Conservation (phyloP, 35 echinoderm and acorn worm species). For the Patiria miniata region DNA sequence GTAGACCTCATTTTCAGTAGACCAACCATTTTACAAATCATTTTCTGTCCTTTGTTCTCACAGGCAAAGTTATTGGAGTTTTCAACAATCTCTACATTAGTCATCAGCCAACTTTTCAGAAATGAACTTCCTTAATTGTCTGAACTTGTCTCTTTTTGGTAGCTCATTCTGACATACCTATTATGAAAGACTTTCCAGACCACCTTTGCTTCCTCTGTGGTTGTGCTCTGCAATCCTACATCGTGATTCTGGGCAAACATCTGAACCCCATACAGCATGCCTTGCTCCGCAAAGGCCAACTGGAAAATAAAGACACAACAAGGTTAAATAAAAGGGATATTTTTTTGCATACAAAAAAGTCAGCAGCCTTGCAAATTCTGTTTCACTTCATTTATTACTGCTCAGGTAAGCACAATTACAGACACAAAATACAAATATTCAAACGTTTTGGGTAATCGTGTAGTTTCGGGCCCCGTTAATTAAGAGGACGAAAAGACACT, state of each 20-base stretch:
- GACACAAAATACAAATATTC: background rate
- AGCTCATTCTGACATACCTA: slow-evolving; percentile 59
- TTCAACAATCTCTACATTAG: too few relatives aligned
- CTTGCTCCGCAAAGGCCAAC: slow-evolving; percentile 95
- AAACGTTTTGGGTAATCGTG: too few relatives aligned
- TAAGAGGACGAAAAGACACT: too few relatives aligned
- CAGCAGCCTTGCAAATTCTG: too few relatives aligned
- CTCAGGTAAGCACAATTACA: background rate
- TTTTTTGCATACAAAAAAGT: background rate
- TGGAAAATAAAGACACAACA: background rate
- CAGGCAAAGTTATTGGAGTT: too few relatives aligned
- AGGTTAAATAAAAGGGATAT: background rate
- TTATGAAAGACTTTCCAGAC: slow-evolving; percentile 94
- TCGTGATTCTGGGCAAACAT: slow-evolving; percentile 98
- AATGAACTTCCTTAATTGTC: too few relatives aligned
- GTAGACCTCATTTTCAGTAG: too few relatives aligned
- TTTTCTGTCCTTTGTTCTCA: too few relatives aligned
- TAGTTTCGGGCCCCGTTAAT: too few relatives aligned
- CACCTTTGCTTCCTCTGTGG: slow-evolving; percentile 82
- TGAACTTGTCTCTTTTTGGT: too few relatives aligned
- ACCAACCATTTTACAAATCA: too few relatives aligned
- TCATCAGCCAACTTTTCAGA: too few relatives aligned
- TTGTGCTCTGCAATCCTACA: slow-evolving; percentile 85
- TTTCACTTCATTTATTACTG: background rate
- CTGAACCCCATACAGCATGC: slow-evolving; percentile 98